Conservation (phyloP, 2,888 invertebrate genomes). For the Agapostemon virescens region DNA sequence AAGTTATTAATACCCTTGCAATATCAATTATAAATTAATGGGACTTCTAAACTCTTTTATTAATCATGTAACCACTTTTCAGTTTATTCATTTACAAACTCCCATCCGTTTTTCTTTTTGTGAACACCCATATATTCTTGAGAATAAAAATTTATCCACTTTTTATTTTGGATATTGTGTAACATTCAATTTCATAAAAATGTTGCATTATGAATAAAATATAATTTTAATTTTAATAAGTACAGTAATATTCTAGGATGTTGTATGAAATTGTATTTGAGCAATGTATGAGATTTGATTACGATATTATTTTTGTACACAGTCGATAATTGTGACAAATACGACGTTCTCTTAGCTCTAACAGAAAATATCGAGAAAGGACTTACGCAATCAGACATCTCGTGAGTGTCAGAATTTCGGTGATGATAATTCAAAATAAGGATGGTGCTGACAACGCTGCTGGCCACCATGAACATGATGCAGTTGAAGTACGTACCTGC, state of each 20-base stretch:
- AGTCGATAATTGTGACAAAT: neutral
- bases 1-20: neutral
- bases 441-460: constrained; percentile 98
- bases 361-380: neutral
- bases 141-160: neutral
- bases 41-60: neutral
- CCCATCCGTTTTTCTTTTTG: neutral
- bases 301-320: neutral
- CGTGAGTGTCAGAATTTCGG: constrained; percentile 97
- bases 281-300: neutral
- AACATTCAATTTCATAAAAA: neutral
- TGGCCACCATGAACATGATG: constrained; percentile 99
- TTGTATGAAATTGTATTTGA: neutral
- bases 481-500: constrained; percentile 98
- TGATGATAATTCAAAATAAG: constrained; percentile 99
- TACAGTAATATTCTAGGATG: neutral
- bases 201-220: neutral
- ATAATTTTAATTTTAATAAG: neutral
- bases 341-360: neutral
- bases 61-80: neutral
- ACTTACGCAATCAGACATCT: constrained; percentile 97
- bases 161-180: neutral
- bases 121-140: neutral
- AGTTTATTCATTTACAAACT: neutral
- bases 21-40: neutral